A percentile compares a stretch with the other conserved stretches of the same genome.
Evolutionary conservation across 2,888 invertebrate genomes (phyloP).

Genomic region (Patella ulyssiponensis): DNA sequence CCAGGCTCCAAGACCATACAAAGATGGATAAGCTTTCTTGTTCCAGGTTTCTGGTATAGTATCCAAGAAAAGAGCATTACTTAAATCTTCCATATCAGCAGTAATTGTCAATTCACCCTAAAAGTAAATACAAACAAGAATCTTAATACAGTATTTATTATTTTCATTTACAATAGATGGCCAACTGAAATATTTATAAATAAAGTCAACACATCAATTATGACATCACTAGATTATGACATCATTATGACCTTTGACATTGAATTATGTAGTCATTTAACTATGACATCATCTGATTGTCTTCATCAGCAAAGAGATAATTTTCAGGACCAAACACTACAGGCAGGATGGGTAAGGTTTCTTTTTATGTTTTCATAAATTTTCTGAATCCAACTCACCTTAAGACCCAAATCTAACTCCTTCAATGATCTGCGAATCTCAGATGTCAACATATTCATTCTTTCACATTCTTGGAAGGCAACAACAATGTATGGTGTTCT

Average conservation of each 20-base stretch:
- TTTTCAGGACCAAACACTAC: no score
- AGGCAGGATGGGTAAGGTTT: no score
- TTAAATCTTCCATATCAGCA: conserved; percentile 94
- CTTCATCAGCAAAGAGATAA: no score
- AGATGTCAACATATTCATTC: conserved; percentile 93
- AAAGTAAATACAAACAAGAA: conserved; percentile 26
- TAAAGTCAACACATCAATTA: background rate
- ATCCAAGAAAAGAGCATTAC: conserved; percentile 92
- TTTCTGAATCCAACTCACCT: conserved; percentile 75
- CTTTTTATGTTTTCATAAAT: no score
- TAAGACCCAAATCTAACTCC: conserved; percentile 93
- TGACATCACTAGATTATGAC: background rate
- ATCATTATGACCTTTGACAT: no score
- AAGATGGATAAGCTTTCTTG: conserved; percentile 90
- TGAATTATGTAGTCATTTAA: no score
- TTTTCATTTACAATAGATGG: background rate
- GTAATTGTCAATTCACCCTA: conserved; percentile 96
- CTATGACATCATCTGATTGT: no score
- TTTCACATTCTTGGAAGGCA: conserved; percentile 87
- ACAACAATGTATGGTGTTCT: conserved; percentile 96
- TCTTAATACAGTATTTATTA: background rate
- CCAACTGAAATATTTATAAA: background rate
- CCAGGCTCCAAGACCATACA: conserved; percentile 90
- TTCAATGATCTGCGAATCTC: conserved; percentile 92
- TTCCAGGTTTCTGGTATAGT: conserved; percentile 89